Evolutionary conservation across 2,888 invertebrate genomes (phyloP), one percentile per base, ranked within the genome.

Genomic region (Adineta ricciae): DNA sequence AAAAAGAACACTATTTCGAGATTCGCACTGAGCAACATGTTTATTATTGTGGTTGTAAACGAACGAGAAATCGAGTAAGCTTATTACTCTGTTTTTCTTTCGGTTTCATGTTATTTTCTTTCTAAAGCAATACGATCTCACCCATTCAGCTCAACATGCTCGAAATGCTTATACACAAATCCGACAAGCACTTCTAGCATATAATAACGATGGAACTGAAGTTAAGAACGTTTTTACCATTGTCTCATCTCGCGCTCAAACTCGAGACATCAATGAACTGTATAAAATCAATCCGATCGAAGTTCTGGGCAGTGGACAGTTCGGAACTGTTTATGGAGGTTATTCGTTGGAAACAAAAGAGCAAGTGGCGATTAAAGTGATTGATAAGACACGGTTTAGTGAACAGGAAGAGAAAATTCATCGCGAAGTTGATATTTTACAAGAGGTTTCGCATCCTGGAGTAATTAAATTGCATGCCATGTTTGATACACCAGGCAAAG

Each of bases 231-330:
- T 41, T 41, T 78, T 78, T 41, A 78, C 78, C 38, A 78, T 78
- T 24, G 9, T 78, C 41, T 78, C 78, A 41, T 78, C 78, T 8
- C 78, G 78, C 11, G 24, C 38, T 3, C 78, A 78, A 78, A 78
- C 24, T 41, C 38, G 41, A 89, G 85, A 88, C 89, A 97, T 99
- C 93, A 95, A 95, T 88, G 95, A 95, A 90, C 92, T 97, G 85
- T 99, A 97, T 92, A 96, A 97, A 92, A 97, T 98, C 89, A 95
- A 94, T 90, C 95, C 97, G 0, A 97, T 98, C 90, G 97, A 99
- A 91, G 94, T 97, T 87, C 93, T 99, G 52, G 99, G 99, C 85
- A 97, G 97, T 3, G 99, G 99, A 0, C 99, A 99, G 92, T 99
- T 99, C 92, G 99, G 99, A 86, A 96, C 96, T 88, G 99, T 99